Evolutionary conservation across 2,113 vertebrate species (phyloP), one percentile per base, ranked within the genome.

Genomic region (Sceloporus undulatus): DNA sequence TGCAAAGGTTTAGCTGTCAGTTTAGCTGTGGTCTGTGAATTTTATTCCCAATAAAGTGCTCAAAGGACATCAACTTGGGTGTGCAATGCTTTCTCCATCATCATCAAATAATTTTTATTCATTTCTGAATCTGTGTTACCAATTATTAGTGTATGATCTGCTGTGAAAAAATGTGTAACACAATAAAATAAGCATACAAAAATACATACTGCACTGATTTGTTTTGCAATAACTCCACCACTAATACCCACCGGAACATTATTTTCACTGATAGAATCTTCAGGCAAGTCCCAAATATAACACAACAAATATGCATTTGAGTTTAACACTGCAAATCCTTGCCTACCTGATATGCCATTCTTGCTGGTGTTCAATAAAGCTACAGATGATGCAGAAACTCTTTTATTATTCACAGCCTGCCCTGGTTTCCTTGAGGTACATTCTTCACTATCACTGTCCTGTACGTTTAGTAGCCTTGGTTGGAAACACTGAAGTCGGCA

Each of bases 401-500:
- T 96, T 94, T 94, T 97, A 89, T 92, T 95, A 91, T 97, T 97
- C 94, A 97, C 93, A 95, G 96, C 96, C 95, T 96, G 95, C 94
- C 95, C 97, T 97, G 96, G 94, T 96, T 97, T 97, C 95, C 96
- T 96, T 95, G 96, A 97, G 95, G 97, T 97, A 97, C 97, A 96
- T 93, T 96, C 96, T 96, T 97, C 97, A 82, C 94, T 97, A 90
- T 96, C 97, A 56, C 91, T 96, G 91, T 97, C 96, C 94, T 96
- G 97, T 92, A 95, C 93, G 93, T 96, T 96, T 92, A 95, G 93
- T 89, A 96, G 95, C 96, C 97, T 97, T 91, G 98, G 98, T 93
- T 98, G 97, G 93, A 98, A 99, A 97, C 97, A 98, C 95, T 97
- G 97, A 96, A 97, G 98, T 96, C 98, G 97, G 96, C 98, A 97